These are phyloP conservation scores for Folsomia manolachei DNA, from an alignment of 2,888 invertebrate genomes.

Conservation along the genomic window DNA sequence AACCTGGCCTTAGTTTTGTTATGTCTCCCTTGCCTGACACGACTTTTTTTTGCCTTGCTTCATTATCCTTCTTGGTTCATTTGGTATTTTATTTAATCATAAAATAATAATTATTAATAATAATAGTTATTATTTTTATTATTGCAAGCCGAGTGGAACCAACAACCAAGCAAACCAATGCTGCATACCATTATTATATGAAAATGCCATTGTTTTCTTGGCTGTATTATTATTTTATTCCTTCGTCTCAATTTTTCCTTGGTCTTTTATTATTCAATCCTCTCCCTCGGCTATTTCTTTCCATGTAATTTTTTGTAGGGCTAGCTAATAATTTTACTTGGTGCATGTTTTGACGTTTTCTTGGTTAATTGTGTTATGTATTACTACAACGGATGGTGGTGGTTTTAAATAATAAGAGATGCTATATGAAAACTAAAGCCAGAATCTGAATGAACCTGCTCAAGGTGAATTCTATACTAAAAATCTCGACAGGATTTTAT, in stretches of 20 bases:
- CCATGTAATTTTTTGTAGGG: neutral
- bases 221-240: neutral
- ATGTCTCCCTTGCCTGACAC: neutral
- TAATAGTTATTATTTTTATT: neutral
- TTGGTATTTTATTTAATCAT: neutral
- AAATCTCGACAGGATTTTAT: neutral
- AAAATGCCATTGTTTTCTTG: neutral
- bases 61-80: neutral
- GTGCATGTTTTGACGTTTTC: neutral
- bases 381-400: neutral
- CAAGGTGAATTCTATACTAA: neutral
- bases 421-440: too few species aligned
- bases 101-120: too few species aligned
- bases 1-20: neutral
- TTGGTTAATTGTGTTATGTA: too few species aligned
- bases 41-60: neutral
- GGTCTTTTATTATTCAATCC: too few species aligned
- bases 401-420: neutral
- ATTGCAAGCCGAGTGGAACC: neutral
- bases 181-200: too few species aligned
- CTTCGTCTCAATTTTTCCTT: too few species aligned
- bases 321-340: neutral
- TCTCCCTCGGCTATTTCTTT: neutral
- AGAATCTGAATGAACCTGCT: neutral
- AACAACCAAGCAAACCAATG: too few species aligned